Base-by-base conservation (phyloP, 2,113 vertebrate genomes). In the Brachypodius melanocephalos region DNA sequence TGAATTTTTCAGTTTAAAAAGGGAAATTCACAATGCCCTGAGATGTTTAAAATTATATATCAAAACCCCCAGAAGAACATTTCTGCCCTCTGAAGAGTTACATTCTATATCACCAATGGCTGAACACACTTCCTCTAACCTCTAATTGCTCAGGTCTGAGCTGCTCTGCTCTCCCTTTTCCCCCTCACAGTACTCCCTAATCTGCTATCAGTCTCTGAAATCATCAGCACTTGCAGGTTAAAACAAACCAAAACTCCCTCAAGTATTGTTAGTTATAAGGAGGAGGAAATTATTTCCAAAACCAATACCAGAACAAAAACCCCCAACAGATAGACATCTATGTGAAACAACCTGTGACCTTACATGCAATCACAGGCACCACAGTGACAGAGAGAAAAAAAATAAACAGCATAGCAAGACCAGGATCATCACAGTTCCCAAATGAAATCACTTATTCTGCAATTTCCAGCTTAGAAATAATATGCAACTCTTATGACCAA, bases 181-280 rank as follows among this genome's bases (percentile, higher is more conserved):
- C 42, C 38, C 51, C 49, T 88, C 49, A 28, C 6, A 28, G 66
- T 42, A 76, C 77, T 88, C 94, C 85, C 91, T 76, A 42, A 88
- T 54, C 93, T 89, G 74, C 94, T 85, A 88, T 89, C 62, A 94
- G 75, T 6, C 89, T 85, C 87, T 40, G 63, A 88, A 96, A 72
- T 67, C 91, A 94, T 80, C 83, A 76, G 48, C 71, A 25, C 77
- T 68, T 34, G 62, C 61, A 66, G 66, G 77, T 67, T 84, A 85
- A 94, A 87, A 42, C 67, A 97, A 89, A 92, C 77, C 65, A 38
- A 71, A 93, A 89, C 79, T 90, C 88, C 59, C 78, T 72, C 42
- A 82, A 94, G 85, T 66, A 32, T 54, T 69, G 79, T 66, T 59
- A 93, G 78, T 66, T 95, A 32, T 34, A 40, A 85, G 82, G 42